Evolutionary conservation across 1,140 invertebrate genomes (phyloP).

Genomic region (Cydia pomonella): DNA sequence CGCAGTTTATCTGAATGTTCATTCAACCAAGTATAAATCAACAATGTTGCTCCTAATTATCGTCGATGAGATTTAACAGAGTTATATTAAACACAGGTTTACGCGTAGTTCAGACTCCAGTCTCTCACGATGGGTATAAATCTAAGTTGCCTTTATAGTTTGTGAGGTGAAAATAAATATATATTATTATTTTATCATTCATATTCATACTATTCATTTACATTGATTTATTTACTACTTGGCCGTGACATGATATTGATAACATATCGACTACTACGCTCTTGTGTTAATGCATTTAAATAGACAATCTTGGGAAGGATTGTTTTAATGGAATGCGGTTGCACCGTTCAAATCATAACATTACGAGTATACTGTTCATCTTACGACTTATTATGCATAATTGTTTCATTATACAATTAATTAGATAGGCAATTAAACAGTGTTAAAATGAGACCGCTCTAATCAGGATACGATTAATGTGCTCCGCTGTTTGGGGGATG

Average conservation of each 20-base stretch:
- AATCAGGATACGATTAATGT: slow-evolving; percentile 6
- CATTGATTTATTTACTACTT: too few relatives aligned
- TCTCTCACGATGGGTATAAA: too few relatives aligned
- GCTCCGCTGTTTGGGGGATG: neutral
- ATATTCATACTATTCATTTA: too few relatives aligned
- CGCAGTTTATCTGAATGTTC: slow-evolving; percentile 1
- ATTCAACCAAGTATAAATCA: neutral
- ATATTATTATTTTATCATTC: too few relatives aligned
- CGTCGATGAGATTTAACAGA: neutral
- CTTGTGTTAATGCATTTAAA: too few relatives aligned
- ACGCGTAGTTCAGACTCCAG: too few relatives aligned
- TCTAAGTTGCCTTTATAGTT: too few relatives aligned
- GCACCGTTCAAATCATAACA: neutral
- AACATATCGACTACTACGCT: too few relatives aligned
- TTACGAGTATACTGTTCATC: neutral
- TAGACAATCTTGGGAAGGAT: neutral
- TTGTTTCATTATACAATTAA: slow-evolving; percentile 23
- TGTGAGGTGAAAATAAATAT: too few relatives aligned
- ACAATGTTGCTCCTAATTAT: slow-evolving; percentile 16
- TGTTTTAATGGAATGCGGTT: neutral
- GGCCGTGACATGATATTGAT: too few relatives aligned
- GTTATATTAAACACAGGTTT: neutral
- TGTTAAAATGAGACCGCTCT: slow-evolving; percentile 19
- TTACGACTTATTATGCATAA: slow-evolving; percentile 8
- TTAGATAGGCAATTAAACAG: slow-evolving; percentile 13